phyloP scores from a whole-genome alignment of 2,113 vertebrate genomes.

The Pseudonaja textilis region DNA sequence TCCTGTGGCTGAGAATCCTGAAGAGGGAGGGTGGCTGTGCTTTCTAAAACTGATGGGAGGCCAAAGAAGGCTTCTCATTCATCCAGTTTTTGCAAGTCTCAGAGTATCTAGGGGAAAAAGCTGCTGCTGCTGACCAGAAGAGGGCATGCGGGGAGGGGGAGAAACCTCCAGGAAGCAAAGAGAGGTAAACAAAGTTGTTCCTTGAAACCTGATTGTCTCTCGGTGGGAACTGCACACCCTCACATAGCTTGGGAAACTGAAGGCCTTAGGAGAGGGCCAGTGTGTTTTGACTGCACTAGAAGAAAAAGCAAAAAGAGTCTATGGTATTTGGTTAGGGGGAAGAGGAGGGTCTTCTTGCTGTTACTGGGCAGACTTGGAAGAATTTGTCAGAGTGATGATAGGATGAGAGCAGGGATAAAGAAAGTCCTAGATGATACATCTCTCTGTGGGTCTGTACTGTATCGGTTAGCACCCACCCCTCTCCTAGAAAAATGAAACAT shows the following conservation, averaged over 20 bases:
- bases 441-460: neutral
- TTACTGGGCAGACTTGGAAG: constrained; percentile 62
- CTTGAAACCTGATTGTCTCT: constrained; percentile 52
- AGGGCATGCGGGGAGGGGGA: neutral
- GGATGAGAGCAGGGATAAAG: neutral
- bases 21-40: neutral
- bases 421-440: neutral
- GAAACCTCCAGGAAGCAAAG: neutral
- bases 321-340: neutral
- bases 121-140: neutral
- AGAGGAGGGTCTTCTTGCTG: constrained; percentile 19
- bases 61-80: neutral
- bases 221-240: constrained; percentile 35
- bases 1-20: neutral
- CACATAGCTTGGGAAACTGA: constrained; percentile 5
- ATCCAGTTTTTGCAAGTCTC: neutral
- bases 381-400: constrained; percentile 25
- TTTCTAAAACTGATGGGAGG: neutral
- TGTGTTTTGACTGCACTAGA: constrained; percentile 41
- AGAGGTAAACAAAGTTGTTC: constrained; percentile 58
- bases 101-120: neutral
- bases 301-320: constrained; percentile 25
- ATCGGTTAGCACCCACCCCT: no score
- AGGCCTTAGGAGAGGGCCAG: constrained; percentile 26
- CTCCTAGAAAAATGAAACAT: no score